A percentile compares a stretch with the other conserved stretches of the same genome.
Conservation (phyloP, 1,140 invertebrate genomes). For the Campoletis sonorensis region DNA sequence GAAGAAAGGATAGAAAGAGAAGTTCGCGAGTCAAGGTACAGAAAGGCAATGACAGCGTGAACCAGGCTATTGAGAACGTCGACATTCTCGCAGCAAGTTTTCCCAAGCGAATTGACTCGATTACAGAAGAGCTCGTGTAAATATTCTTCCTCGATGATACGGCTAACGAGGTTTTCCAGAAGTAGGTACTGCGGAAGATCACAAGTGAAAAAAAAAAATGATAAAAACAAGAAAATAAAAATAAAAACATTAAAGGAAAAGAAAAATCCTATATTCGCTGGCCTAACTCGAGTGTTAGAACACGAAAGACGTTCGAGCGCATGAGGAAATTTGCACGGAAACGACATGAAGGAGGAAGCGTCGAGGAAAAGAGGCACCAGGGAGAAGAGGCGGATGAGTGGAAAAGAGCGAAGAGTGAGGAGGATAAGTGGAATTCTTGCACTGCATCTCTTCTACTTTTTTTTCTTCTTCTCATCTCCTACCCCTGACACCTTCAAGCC, state of each 20-base stretch:
- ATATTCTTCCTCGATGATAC: conserved; percentile 40
- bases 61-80: not conserved
- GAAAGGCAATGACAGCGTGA: too few species aligned
- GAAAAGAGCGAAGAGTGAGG: conserved; percentile 13
- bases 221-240: conserved; percentile 6
- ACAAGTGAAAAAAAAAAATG: conserved; percentile 14
- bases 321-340: conserved; percentile 38
- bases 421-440: conserved; percentile 21
- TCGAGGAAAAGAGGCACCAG: conserved; percentile 25
- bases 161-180: conserved; percentile 37
- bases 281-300: not conserved
- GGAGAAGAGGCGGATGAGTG: conserved; percentile 35
- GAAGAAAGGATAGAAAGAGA: too few species aligned
- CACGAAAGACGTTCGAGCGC: not conserved
- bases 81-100: not conserved
- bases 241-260: not conserved
- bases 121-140: conserved; percentile 32
- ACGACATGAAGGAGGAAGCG: conserved; percentile 19
- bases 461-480: not conserved
- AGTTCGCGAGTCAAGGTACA: too few species aligned
- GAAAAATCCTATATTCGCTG: not conserved
- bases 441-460: not conserved
- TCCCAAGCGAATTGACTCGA: conserved; percentile 29
- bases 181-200: conserved; percentile 19
- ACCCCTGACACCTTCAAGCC: conserved; percentile 31